Evolutionary conservation across 2,797 vertebrate species (phyloP), one percentile per base, ranked within the genome.

Genomic region (Labroides dimidiatus): DNA sequence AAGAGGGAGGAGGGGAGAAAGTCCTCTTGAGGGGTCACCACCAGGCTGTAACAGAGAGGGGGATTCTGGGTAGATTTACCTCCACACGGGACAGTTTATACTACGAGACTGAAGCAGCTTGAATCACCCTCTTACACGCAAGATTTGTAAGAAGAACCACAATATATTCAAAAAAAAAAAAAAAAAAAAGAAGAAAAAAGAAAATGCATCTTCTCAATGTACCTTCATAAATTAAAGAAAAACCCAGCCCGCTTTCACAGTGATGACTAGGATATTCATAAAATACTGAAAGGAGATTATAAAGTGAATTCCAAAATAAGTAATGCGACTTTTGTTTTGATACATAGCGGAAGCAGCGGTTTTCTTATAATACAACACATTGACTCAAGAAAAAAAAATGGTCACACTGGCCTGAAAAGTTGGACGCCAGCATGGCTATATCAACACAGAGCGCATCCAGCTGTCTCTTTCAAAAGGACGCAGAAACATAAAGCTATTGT

Each of bases 241-340:
- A 84, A 75, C 87, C 88, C 91, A 93, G 92, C 86, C 93, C 93
- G 93, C 85, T 91, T 93, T 94, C 93, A 94, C 94, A 94, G 93
- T 93, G 92, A 94, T 85, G 89, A 93, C 92, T 89, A 93, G 91
- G 91, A 91, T 91, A 91, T 90, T 92, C 87, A 91, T 90, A 92
- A 90, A 94, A 94, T 94, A 95, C 94, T 94, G 94, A 94, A 89
- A 93, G 91, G 91, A 93, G 91, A 92, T 92, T 89, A 91, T 92
- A 92, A 93, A 94, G 90, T 93, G 90, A 92, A 85, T 90, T 91
- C 92, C 90, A 90, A 92, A 42, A 39, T 39, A 24, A 49, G 20
- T 21, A 47, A 91, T 87, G 86, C 72, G 69, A 88, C 80, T 86
- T 87, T 72, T 72, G 52, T 78, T 73, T 78, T 90, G 80, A 91